A percentile compares a stretch with the other conserved stretches of the same genome.
These are phyloP conservation scores for Campoplex nolae DNA, from an alignment of 2,888 invertebrate genomes.

Conservation along the genomic window DNA sequence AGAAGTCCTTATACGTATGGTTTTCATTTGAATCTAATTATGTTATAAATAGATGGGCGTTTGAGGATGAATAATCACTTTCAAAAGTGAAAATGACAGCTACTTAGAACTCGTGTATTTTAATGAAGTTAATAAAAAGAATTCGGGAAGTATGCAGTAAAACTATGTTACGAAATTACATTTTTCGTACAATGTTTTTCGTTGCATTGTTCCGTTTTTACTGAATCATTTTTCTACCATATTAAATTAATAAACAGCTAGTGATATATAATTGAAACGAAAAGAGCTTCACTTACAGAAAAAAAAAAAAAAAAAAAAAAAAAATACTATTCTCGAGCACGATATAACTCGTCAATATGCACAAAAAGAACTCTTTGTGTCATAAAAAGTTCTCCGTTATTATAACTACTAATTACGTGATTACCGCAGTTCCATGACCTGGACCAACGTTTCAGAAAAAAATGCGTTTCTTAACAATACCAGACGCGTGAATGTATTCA, in stretches of 20 bases:
- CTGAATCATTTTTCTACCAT: too few species aligned
- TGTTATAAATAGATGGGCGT: background rate
- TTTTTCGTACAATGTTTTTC: too few species aligned
- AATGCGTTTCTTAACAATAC: background rate
- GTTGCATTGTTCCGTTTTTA: too few species aligned
- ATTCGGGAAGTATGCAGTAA: background rate
- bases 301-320: background rate
- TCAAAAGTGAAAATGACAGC: background rate
- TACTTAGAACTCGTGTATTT: background rate
- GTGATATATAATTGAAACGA: background rate
- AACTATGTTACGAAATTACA: too few species aligned
- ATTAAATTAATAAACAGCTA: too few species aligned
- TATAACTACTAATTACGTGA: background rate
- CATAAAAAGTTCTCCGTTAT: background rate
- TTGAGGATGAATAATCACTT: background rate
- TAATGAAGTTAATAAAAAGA: background rate
- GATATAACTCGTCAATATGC: background rate
- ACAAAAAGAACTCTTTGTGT: background rate
- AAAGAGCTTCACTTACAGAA: background rate
- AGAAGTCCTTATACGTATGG: background rate
- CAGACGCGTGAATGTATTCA: background rate
- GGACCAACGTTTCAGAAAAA: conserved; percentile 3
- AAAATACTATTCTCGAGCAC: background rate
- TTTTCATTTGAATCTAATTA: background rate
- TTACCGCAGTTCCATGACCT: background rate